Base-by-base conservation (phyloP, 2,888 invertebrate genomes). In the Drosophila mimetica region DNA sequence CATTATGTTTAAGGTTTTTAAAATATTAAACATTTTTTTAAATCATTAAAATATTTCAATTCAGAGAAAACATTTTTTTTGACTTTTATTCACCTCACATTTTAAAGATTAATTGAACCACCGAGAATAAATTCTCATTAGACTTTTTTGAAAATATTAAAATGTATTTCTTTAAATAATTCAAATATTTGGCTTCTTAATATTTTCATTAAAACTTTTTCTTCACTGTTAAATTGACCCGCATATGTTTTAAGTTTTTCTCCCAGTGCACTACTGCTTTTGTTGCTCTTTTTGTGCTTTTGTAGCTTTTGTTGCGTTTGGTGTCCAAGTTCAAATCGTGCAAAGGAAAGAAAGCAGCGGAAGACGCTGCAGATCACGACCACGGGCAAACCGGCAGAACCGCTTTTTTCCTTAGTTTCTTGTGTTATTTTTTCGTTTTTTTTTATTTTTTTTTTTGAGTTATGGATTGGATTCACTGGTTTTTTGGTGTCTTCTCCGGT, bases 311-410 rank as follows among this genome's bases (percentile, higher is more conserved):
- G 65, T 41, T 65, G 65, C 44, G 39, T 46, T 67, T 71, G 82
- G 83, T 84, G 84, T 83, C 86, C 84, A 84, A 84, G 84, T 85
- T 84, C 84, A 84, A 83, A 84, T 76, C 77, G 77, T 78, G 80
- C 79, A 60, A 80, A 82, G 83, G 79, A 85, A 85, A 81, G 83
- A 85, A 59, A 71, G 58, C 71, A 55, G 69, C 74, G 57, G 67
- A 64, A 54, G 54, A 58, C 47, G 37, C 55, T 57, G 72, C 70
- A 71, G 81, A 80, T 79, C 83, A 79, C 79, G 77, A 76, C 80
- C 80, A 76, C 78, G 39, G 80, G 71, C 74, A 84, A 84, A 84
- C 84, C 86, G 84, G 84, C 84, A 85, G 78, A 84, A 85, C 84
- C 61, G 73, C 84, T 85, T 84, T 84, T 79, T 71, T 72, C 52